Conservation (phyloP, 2,888 invertebrate genomes). For the Sipunculus nudus region DNA sequence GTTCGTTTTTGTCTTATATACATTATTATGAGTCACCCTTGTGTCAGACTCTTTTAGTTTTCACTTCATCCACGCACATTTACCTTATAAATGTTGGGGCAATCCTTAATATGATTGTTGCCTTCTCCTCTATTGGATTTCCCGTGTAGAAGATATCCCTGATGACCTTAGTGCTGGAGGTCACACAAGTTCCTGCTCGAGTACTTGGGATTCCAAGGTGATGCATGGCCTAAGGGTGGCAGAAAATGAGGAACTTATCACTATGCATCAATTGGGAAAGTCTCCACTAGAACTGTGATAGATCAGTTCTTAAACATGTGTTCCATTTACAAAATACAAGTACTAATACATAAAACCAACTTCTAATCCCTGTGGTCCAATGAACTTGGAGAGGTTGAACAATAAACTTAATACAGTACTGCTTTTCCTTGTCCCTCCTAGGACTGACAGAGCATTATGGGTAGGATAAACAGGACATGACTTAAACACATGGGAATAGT, state of each 20-base stretch:
- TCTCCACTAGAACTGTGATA: not conserved
- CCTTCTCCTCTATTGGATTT: conserved; percentile 70
- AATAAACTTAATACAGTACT: too few species aligned
- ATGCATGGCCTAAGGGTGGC: conserved; percentile 63
- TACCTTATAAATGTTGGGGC: conserved; percentile 70
- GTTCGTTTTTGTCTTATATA: not conserved
- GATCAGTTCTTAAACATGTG: not conserved
- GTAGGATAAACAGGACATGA: too few species aligned
- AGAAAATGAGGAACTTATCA: not conserved
- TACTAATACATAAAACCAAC: too few species aligned
- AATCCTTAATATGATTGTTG: conserved; percentile 72
- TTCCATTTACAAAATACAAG: too few species aligned
- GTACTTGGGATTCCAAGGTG: conserved; percentile 69
- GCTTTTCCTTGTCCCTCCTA: too few species aligned
- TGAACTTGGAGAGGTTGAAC: too few species aligned
- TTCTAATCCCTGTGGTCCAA: too few species aligned
- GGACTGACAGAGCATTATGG: too few species aligned
- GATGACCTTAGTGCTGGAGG: conserved; percentile 72
- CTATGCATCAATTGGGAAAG: not conserved
- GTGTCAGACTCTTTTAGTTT: not conserved
- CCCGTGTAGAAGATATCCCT: conserved; percentile 75
- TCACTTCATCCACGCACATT: not conserved
- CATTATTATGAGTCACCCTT: too few species aligned
- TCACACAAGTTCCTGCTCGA: conserved; percentile 71
- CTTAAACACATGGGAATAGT: too few species aligned